These are phyloP conservation scores for Xylota sylvarum DNA, from an alignment of 2,888 invertebrate species.

Conservation along the genomic window DNA sequence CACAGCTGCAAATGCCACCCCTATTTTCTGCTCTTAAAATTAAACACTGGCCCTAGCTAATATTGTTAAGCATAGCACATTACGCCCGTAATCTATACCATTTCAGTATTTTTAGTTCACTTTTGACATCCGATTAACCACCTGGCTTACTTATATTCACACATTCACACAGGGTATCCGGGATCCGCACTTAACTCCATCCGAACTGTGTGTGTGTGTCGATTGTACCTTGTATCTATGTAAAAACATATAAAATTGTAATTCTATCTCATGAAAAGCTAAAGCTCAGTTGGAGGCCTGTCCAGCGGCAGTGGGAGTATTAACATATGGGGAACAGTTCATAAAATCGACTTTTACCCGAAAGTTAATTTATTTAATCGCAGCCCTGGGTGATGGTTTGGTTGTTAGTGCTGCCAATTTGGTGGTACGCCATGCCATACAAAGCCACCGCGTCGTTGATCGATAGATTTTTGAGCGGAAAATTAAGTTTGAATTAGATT, in stretches of 20 bases:
- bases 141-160: neutral
- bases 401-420: conserved; percentile 8
- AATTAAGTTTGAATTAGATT: conserved; percentile 71
- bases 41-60: conserved; percentile 15
- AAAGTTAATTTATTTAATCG: conserved; percentile 71
- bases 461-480: conserved; percentile 69
- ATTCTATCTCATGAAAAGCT: conserved; percentile 16
- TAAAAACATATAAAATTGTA: neutral
- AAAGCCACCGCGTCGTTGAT: conserved; percentile 31
- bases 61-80: conserved; percentile 28
- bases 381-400: conserved; percentile 11
- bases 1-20: neutral
- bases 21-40: neutral
- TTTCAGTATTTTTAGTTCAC: conserved; percentile 4
- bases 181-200: neutral
- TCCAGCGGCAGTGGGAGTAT: neutral
- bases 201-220: neutral
- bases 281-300: neutral
- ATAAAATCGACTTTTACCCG: conserved; percentile 51
- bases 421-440: neutral
- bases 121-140: conserved; percentile 48
- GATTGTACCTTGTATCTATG: neutral
- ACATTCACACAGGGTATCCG: neutral
- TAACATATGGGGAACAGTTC: conserved; percentile 40
- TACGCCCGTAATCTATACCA: conserved; percentile 15